Conservation (phyloP, 1,140 invertebrate genomes). For the Augochlora pura region DNA sequence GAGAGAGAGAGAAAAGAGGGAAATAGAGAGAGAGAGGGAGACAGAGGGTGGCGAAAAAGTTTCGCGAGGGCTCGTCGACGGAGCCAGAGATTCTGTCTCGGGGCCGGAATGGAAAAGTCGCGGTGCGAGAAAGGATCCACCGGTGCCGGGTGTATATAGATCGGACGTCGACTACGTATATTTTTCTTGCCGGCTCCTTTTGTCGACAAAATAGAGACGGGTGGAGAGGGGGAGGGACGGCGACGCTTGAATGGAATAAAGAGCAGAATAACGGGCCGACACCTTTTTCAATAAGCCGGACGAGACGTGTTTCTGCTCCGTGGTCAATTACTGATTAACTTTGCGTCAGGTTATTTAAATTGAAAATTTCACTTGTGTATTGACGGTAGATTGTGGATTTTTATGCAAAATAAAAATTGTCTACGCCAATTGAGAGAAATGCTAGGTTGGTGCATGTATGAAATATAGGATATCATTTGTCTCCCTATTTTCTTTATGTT, state of each 20-base stretch:
- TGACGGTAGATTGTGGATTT: too few species aligned
- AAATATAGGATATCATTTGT: too few species aligned
- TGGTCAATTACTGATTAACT: not conserved
- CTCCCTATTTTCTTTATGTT: too few species aligned
- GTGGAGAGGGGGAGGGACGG: too few species aligned
- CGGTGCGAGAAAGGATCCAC: too few species aligned
- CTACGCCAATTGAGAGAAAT: too few species aligned
- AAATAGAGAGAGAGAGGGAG: too few species aligned
- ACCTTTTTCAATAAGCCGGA: not conserved
- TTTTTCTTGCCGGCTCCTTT: slow-evolving; percentile 4
- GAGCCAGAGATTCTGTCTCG: not conserved
- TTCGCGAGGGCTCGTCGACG: not conserved
- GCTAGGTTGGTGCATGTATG: too few species aligned
- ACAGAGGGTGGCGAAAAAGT: slow-evolving; percentile 13
- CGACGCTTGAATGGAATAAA: not conserved
- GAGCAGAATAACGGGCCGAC: not conserved
- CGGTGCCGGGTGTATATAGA: too few species aligned
- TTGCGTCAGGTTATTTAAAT: not conserved
- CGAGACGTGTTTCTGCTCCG: not conserved
- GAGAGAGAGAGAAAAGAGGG: too few species aligned
- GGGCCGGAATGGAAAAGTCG: slow-evolving; percentile 24
- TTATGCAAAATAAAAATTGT: too few species aligned
- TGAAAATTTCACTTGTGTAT: too few species aligned
- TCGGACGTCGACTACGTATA: not conserved
- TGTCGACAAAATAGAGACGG: not conserved